Evolutionary conservation across 2,797 vertebrate species (phyloP).

Genomic region (Gallirallus australis): DNA sequence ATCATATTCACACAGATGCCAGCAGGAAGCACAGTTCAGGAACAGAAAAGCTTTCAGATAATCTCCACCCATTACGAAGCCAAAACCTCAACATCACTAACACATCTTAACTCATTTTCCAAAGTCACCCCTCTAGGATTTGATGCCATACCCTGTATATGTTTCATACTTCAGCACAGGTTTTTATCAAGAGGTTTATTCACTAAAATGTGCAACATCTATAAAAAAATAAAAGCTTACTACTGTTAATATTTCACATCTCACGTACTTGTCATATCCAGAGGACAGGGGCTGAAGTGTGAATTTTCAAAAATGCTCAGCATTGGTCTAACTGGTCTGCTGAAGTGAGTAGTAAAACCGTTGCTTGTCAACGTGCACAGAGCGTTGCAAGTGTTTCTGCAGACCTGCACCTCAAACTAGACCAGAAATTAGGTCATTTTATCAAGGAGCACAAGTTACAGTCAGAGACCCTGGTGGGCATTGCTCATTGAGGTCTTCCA

Average conservation of each 20-base stretch:
- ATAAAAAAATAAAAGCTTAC: background rate
- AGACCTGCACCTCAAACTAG: background rate
- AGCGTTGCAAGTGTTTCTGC: background rate
- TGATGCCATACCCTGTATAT: background rate
- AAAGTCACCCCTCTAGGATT: background rate
- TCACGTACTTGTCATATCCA: background rate
- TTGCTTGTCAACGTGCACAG: rapidly evolving
- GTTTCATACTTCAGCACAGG: background rate
- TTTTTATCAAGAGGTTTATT: slow-evolving; percentile 54
- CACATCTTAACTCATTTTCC: slow-evolving; percentile 43
- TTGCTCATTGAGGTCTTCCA: background rate
- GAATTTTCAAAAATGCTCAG: background rate
- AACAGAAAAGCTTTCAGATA: slow-evolving; percentile 51
- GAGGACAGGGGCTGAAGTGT: background rate
- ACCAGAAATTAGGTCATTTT: background rate
- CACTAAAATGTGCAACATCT: slow-evolving; percentile 20
- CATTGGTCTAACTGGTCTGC: background rate
- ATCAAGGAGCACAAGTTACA: background rate
- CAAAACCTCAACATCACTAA: slow-evolving; percentile 48
- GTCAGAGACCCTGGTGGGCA: background rate
- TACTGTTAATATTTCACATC: background rate
- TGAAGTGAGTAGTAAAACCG: background rate
- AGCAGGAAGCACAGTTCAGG: slow-evolving; percentile 43
- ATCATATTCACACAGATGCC: slow-evolving; percentile 34
- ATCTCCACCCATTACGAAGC: background rate